phyloP scores from a whole-genome alignment of 2,113 vertebrate species.

The Synodontis membranacea region DNA sequence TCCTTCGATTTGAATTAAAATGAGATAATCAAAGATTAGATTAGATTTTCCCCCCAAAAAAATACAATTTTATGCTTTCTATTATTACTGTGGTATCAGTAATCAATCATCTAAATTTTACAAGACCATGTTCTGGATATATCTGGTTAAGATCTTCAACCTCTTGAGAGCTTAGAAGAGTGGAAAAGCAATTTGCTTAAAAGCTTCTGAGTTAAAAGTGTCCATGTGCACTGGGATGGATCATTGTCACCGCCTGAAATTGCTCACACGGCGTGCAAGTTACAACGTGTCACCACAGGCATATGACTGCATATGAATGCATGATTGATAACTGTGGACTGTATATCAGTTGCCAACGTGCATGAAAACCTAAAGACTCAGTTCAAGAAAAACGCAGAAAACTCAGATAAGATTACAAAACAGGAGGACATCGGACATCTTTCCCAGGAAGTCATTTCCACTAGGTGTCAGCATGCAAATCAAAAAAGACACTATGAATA shows the following conservation, averaged over 20 bases:
- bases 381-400: not conserved
- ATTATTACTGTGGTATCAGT: not conserved
- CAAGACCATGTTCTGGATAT: not conserved
- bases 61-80: not conserved
- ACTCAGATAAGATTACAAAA: not conserved
- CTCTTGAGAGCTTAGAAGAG: conserved; percentile 6
- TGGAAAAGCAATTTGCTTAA: conserved; percentile 56
- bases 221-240: conserved; percentile 36
- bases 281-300: conserved; percentile 47
- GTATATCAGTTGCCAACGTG: not conserved
- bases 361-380: not conserved
- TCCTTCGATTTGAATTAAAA: too few relatives aligned
- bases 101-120: conserved; percentile 8
- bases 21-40: too few relatives aligned
- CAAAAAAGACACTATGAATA: not conserved
- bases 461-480: not conserved
- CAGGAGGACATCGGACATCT: not conserved
- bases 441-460: not conserved
- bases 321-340: conserved; percentile 10
- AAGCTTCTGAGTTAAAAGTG: conserved; percentile 51
- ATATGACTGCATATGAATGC: conserved; percentile 30
- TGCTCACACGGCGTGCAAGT: conserved; percentile 14
- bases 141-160: conserved; percentile 13
- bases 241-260: conserved; percentile 40
- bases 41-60: too few relatives aligned